Base-by-base conservation (phyloP, 2,888 invertebrate genomes). In the Ptychoptera contaminata region DNA sequence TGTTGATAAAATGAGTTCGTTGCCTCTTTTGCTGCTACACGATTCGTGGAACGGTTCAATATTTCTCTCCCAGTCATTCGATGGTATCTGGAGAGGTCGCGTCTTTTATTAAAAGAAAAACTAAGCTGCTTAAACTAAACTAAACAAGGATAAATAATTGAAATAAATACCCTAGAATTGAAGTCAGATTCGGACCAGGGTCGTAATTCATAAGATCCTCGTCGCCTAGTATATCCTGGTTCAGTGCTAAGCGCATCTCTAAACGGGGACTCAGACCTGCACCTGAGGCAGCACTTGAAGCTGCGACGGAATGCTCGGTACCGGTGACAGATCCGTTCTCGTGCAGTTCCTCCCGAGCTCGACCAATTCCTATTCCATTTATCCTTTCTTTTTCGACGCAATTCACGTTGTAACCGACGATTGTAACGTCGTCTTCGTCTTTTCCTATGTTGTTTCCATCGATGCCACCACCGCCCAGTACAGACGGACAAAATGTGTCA, bases 241-340 rank as follows among this genome's bases (percentile, higher is more conserved):
- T 65, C 65, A 76, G 65, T 10, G 73, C 74, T 59, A 76, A 65
- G 47, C 76, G 72, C 76, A 76, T 76, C 69, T 76, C 76, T 65
- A 76, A 72, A 54, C 74, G 74, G 58, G 76, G 76, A 65, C 71
- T 76, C 69, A 76, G 71, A 48, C 60, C 61, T 57, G 60, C 62
- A 49, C 61, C 63, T 62, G 48, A 50, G 23, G 42, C 53, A 49
- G 51, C 55, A 53, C 32, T 44, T 51, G 49, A 49, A 47, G 43
- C 49, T 23, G 23, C 23, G 56, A 51, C 57, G 52, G 48, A 52
- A 51, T 52, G 47, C 49, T 50, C 56, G 52, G 49, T 55, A 49
- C 40, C 49, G 48, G 23, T 47, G 41, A 42, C 53, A 51, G 44
- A 54, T 52, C 50, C 48, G 47, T 47, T 54, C 46, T 45, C 46